These are phyloP conservation scores for Hanleya hanleyi DNA, from an alignment of 2,888 invertebrate species.

Conservation along the genomic window DNA sequence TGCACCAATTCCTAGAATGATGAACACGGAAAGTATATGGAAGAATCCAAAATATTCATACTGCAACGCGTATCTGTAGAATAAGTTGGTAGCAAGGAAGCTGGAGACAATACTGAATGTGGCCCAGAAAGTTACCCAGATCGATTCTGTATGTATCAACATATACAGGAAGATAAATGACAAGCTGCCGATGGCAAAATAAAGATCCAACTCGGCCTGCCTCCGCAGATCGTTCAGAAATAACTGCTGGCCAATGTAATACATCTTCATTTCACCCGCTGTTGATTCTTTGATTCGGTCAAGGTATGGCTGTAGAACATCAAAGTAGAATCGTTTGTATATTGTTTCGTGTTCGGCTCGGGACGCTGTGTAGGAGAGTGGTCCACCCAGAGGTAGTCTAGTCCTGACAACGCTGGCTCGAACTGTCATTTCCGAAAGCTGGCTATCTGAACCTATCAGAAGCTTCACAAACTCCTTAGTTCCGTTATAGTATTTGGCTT, in stretches of 20 bases:
- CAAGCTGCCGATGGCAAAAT: conserved; percentile 47
- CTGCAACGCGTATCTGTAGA: conserved; percentile 15
- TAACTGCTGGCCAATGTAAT: conserved; percentile 32
- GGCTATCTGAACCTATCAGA: neutral
- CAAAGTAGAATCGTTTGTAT: conserved; percentile 10
- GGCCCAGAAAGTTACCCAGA: conserved; percentile 18
- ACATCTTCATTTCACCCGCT: conserved; percentile 13
- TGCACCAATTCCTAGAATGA: conserved; percentile 27
- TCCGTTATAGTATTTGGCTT: neutral
- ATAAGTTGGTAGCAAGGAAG: conserved; percentile 11
- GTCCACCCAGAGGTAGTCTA: conserved; percentile 20
- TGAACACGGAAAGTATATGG: conserved; percentile 23
- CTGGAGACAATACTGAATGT: conserved; percentile 13
- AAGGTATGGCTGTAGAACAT: conserved; percentile 13
- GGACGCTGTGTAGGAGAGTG: conserved; percentile 8
- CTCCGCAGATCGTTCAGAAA: conserved; percentile 42
- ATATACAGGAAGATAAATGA: conserved; percentile 51
- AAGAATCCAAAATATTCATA: conserved; percentile 26
- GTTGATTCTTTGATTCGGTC: conserved; percentile 5
- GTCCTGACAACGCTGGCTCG: neutral
- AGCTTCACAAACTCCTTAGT: conserved; percentile 17
- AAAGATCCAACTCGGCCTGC: conserved; percentile 44
- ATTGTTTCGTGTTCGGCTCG: neutral
- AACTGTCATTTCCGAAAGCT: neutral
- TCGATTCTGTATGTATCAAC: conserved; percentile 13